phyloP scores from a whole-genome alignment of 2,888 invertebrate genomes.

The Anodontia alba region DNA sequence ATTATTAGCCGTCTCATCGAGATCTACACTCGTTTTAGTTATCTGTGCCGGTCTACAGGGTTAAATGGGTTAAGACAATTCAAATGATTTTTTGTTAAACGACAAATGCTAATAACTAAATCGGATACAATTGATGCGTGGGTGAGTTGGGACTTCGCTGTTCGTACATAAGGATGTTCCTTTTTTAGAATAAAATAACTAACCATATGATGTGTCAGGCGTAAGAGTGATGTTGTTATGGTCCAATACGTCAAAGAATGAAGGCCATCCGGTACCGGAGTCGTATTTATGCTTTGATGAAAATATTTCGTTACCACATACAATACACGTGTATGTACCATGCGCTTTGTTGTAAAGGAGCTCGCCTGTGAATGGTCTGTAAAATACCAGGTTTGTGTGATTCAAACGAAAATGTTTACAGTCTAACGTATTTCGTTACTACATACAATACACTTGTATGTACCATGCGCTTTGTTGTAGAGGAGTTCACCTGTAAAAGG shows the following conservation, averaged over 20 bases:
- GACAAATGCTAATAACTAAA: no score
- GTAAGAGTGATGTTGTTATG: background rate
- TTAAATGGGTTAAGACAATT: no score
- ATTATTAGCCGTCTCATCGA: no score
- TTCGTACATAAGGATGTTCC: no score
- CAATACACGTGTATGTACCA: background rate
- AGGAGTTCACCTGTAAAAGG: background rate
- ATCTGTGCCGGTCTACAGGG: no score
- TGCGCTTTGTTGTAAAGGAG: background rate
- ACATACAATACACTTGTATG: background rate
- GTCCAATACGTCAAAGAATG: constrained; percentile 87
- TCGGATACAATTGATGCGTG: no score
- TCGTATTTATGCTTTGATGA: constrained; percentile 96
- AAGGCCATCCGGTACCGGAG: constrained; percentile 99
- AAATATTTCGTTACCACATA: background rate
- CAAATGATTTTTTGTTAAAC: no score
- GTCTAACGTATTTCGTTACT: constrained; percentile 86
- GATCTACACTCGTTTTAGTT: no score
- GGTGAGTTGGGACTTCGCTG: no score
- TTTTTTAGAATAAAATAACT: background rate
- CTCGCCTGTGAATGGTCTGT: background rate
- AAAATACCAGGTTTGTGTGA: constrained; percentile 89
- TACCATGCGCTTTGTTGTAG: background rate
- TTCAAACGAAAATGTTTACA: constrained; percentile 97
- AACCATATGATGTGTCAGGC: background rate